Conservation (phyloP, 2,888 invertebrate species). For the Petrolisthes cinctipes region DNA sequence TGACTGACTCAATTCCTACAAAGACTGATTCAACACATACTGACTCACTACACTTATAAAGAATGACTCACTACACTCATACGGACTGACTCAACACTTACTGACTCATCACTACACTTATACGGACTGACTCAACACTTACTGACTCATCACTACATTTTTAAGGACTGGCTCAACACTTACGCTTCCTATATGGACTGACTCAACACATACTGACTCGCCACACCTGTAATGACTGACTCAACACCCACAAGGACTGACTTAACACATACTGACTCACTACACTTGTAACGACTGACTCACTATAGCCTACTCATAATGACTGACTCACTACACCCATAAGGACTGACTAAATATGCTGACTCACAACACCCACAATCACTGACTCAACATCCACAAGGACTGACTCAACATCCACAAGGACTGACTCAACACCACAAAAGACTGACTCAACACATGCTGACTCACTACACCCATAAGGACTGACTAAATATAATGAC, state of each 20-base stretch:
- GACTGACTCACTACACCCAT: no score
- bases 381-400: slow-evolving; percentile 1
- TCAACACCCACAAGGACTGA: neutral
- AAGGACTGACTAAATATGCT: neutral
- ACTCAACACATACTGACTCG: neutral
- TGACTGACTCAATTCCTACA: neutral
- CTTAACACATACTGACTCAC: neutral
- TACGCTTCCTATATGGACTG: neutral
- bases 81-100: neutral
- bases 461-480: neutral
- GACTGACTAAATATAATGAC: neutral
- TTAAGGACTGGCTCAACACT: neutral
- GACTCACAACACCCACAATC: neutral
- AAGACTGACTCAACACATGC: neutral
- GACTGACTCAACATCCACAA: neutral
- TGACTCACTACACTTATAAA: neutral
- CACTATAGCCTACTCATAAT: neutral
- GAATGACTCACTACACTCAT: no score
- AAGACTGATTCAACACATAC: neutral
- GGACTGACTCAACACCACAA: neutral
- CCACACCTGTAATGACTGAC: neutral
- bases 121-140: neutral
- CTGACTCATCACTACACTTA: slow-evolving; percentile 2
- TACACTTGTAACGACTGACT: neutral
- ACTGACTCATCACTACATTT: neutral